Evolutionary conservation across 2,888 invertebrate species (phyloP).

Genomic region (Molorchus minor): DNA sequence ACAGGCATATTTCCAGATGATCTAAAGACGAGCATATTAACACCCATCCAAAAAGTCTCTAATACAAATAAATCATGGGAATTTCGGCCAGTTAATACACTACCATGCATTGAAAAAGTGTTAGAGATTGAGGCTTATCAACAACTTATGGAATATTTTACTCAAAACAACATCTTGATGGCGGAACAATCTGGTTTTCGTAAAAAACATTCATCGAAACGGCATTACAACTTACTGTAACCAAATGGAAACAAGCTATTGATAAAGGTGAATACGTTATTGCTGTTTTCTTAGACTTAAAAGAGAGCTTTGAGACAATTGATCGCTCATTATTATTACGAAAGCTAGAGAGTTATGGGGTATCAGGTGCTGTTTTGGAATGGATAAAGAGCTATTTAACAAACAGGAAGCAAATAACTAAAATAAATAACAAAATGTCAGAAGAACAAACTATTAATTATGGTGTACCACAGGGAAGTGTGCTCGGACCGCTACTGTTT

Average conservation of each 20-base stretch:
- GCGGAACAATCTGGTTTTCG: slow-evolving; percentile 20
- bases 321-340: not conserved
- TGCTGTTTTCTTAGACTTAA: slow-evolving; percentile 19
- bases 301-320: slow-evolving; percentile 16
- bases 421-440: too few species aligned
- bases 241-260: slow-evolving; percentile 8
- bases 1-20: not conserved
- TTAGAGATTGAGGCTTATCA: slow-evolving; percentile 2
- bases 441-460: too few species aligned
- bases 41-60: not conserved
- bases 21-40: not conserved
- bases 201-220: slow-evolving; percentile 20
- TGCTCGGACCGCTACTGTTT: too few species aligned
- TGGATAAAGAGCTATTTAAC: too few species aligned
- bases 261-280: slow-evolving; percentile 2
- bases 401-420: too few species aligned
- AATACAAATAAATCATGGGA: not conserved
- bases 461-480: too few species aligned
- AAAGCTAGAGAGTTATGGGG: not conserved
- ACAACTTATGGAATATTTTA: slow-evolving; percentile 13
- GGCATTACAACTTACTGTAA: slow-evolving; percentile 18
- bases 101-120: not conserved
- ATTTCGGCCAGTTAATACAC: too few species aligned
- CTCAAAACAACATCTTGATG: slow-evolving; percentile 9
- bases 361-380: too few species aligned